phyloP scores from a whole-genome alignment of 2,797 vertebrate species.

The Salarias fasciatus region DNA sequence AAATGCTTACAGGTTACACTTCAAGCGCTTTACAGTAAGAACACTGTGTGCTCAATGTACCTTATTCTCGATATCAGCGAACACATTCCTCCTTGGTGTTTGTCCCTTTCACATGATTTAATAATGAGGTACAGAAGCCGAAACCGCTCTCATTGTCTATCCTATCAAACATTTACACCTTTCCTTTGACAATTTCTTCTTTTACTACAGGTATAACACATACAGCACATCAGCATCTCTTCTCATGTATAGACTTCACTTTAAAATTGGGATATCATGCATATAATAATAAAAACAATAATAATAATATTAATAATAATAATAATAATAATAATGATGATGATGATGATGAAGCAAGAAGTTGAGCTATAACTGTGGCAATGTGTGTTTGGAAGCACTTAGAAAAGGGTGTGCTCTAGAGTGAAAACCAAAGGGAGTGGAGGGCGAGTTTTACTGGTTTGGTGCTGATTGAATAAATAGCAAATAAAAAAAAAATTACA shows the following conservation, averaged over 20 bases:
- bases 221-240: no score
- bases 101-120: slow-evolving; percentile 54
- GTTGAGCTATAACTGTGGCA: background rate
- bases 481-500: background rate
- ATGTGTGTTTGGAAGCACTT: background rate
- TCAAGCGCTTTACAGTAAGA: no score
- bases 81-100: background rate
- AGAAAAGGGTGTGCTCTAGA: background rate
- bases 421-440: background rate
- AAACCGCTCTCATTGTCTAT: slow-evolving; percentile 61
- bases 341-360: no score
- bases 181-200: slow-evolving; percentile 10
- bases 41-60: background rate
- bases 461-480: slow-evolving; percentile 13
- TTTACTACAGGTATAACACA: background rate
- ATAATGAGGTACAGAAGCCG: slow-evolving; percentile 64
- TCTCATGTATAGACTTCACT: background rate
- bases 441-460: slow-evolving; percentile 27
- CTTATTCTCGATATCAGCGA: background rate
- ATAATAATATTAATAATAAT: no score
- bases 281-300: no score
- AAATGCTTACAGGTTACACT: no score
- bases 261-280: background rate
- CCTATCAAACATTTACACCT: slow-evolving; percentile 71
- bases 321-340: no score